Evolutionary conservation across 1,140 invertebrate species (phyloP).

Genomic region (Paraescarpia echinospica): DNA sequence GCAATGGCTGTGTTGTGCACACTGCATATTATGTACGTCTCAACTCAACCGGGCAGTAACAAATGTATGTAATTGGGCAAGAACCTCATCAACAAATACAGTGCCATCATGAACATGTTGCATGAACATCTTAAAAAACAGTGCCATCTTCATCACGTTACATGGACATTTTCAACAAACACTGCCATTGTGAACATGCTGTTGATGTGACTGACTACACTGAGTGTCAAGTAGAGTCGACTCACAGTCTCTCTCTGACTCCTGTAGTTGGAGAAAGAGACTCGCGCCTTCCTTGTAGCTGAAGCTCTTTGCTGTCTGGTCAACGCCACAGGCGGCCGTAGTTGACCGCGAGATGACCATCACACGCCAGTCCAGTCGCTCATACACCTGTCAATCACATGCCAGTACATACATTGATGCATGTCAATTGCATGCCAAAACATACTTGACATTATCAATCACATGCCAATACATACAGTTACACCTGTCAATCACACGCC

Average conservation of each 20-base stretch:
- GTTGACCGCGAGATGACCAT: conserved; percentile 87
- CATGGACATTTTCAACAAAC: no score
- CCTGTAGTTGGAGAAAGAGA: conserved; percentile 84
- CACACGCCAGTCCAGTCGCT: conserved; percentile 88
- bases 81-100: neutral
- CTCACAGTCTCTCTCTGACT: conserved; percentile 79
- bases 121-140: neutral
- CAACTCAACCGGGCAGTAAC: no score
- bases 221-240: neutral
- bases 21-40: no score
- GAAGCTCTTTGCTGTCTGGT: conserved; percentile 85
- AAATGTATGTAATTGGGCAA: neutral
- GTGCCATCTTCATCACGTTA: neutral
- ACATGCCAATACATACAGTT: conserved; percentile 15
- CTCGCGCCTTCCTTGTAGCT: conserved; percentile 88
- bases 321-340: conserved; percentile 85
- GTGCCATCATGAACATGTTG: neutral
- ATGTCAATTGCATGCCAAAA: conserved; percentile 2
- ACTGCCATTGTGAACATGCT: no score
- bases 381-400: conserved; percentile 70
- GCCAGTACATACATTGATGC: conserved; percentile 17
- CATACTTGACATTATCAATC: conserved; percentile 37
- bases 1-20: no score
- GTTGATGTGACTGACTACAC: neutral
- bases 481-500: neutral